Conservation (phyloP, 2,888 invertebrate genomes). For the Cosmia pyralina region DNA sequence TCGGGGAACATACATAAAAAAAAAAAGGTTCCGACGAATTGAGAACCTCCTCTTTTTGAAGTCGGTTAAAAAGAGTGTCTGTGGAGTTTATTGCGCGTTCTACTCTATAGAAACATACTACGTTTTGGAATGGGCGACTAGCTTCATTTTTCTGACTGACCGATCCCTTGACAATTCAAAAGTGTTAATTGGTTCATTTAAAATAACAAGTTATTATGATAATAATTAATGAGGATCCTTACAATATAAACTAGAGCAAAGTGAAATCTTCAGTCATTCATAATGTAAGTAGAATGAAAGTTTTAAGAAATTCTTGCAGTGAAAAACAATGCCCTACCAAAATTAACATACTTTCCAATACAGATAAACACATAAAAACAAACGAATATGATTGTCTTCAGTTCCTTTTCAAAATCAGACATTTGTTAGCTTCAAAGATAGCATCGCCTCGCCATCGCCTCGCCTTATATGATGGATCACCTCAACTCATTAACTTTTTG, state of each 20-base stretch:
- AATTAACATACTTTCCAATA: not conserved
- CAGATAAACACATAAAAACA: not conserved
- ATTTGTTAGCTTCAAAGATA: slow-evolving; percentile 6
- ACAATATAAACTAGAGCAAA: not conserved
- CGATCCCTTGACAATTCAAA: no score
- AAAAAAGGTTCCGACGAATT: no score
- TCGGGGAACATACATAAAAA: no score
- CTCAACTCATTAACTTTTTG: slow-evolving; percentile 66
- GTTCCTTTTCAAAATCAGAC: not conserved
- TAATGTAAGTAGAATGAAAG: not conserved
- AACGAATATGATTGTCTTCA: not conserved
- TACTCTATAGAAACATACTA: no score
- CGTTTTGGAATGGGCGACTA: no score
- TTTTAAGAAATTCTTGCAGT: not conserved
- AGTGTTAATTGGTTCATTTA: no score
- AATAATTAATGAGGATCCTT: no score
- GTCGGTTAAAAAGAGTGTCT: no score
- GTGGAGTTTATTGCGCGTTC: no score
- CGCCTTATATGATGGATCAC: slow-evolving; percentile 29
- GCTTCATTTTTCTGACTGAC: no score
- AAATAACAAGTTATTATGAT: not conserved
- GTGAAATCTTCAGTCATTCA: not conserved
- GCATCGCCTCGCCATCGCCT: slow-evolving; percentile 19
- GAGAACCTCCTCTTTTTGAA: no score
- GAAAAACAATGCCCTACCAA: not conserved